Percentiles rank a stretch among this genome's conserved stretches.
Evolutionary conservation across 2,113 vertebrate genomes (phyloP).

Genomic region (human (Homo sapiens)): DNA sequence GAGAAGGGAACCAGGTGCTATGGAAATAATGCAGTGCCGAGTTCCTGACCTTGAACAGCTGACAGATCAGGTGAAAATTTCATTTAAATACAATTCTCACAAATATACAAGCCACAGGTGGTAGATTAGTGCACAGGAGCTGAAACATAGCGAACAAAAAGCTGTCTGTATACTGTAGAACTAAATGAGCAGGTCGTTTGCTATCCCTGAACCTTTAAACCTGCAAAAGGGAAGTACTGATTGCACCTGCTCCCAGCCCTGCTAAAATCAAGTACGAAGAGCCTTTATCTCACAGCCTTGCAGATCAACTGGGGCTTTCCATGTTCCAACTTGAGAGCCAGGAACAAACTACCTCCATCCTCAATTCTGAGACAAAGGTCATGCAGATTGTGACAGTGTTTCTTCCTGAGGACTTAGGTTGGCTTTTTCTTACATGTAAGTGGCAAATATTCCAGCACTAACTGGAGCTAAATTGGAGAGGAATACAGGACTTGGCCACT

Average conservation of each 20-base stretch:
- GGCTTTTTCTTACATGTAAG: rapidly evolving
- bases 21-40: rapidly evolving
- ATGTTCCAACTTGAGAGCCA: neutral
- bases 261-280: neutral
- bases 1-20: neutral
- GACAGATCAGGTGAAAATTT: neutral
- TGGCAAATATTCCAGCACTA: rapidly evolving
- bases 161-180: neutral
- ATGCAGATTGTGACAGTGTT: neutral
- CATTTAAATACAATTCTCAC: neutral
- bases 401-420: neutral
- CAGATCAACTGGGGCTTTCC: neutral
- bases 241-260: neutral
- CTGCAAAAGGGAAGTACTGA: neutral
- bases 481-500: neutral
- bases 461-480: neutral
- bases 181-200: neutral
- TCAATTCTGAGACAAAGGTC: neutral
- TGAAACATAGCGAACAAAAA: neutral
- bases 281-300: neutral
- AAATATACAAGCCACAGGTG: neutral
- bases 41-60: neutral
- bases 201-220: neutral
- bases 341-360: neutral
- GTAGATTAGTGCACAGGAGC: neutral